Base-by-base conservation (phyloP, 2,797 vertebrate genomes). In the Agapornis canus region DNA sequence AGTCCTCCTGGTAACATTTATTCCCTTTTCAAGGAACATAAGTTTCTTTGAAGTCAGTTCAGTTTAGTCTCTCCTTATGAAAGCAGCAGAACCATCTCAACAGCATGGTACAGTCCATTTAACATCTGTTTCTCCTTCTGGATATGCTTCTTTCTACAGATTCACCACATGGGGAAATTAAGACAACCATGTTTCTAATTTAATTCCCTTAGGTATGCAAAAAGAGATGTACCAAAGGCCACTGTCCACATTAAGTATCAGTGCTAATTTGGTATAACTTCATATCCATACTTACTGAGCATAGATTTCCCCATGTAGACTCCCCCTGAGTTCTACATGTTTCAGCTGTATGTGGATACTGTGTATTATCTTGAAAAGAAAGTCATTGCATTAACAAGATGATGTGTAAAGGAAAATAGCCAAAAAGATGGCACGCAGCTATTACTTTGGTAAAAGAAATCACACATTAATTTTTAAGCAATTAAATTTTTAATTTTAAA, bases 61-160 rank as follows among this genome's bases (percentile, higher is more conserved):
- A 8, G 40, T 80, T 87, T 70, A 9, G 27, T 70, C 43, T 70
- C 25, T 78, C 42, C 21, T 23, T 80, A 3, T 51, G 70, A 91
- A 89, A 69, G 19, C 25, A 35, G 9, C 10, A 72, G 63, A 79
- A 65, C 4, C 23, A 59, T 22, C 49, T 49, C 35, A 79, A 18
- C 25, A 79, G n/a, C 35, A 66, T 25, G 32, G n/a, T 25, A 20
- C 37, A 68, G 27, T 57, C 35, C 47, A 42, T 86, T 92, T 84
- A 51, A 76, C 59, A 69, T n/a, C 63, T 84, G 15, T 49, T 22
- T 47, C 39, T 78, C 54, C 73, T 93, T 61, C 52, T 76, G 73
- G 66, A 84, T 15, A 18, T 0, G 2, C 12, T 72, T 82, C 63
- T 73, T 82, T 76, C 86, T 56, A 42, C 3, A 20, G 45, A 32